phyloP scores from a whole-genome alignment of 1,140 invertebrate genomes.

The Harlomillsia oculata region DNA sequence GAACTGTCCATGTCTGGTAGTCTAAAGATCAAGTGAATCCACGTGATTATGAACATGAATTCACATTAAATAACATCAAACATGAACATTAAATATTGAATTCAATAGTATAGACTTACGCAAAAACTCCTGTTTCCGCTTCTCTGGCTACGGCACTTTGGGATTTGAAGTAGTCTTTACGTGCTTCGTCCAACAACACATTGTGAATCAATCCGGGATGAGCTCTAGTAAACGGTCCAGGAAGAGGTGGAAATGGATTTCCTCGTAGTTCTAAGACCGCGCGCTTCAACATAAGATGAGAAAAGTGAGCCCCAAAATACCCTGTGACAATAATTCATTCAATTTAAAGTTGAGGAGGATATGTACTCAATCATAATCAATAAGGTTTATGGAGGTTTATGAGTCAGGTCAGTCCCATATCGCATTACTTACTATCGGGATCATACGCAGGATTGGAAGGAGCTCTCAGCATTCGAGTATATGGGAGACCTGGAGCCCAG shows the following conservation, averaged over 20 bases:
- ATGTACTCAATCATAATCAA: too few relatives aligned
- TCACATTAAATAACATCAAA: neutral
- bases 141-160: conserved; percentile 14
- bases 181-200: conserved; percentile 32
- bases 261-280: conserved; percentile 30
- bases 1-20: conserved; percentile 7
- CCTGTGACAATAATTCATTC: conserved; percentile 8
- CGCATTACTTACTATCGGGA: conserved; percentile 1
- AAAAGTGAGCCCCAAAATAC: neutral
- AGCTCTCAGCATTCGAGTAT: conserved; percentile 24
- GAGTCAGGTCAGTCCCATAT: too few relatives aligned
- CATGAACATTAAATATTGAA: neutral
- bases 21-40: neutral
- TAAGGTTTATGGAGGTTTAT: too few relatives aligned
- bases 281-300: neutral
- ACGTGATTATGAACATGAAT: neutral
- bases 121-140: conserved; percentile 18
- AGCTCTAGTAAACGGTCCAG: conserved; percentile 22
- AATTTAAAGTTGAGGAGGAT: too few relatives aligned
- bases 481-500: conserved; percentile 42
- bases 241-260: conserved; percentile 32
- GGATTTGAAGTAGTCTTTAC: conserved; percentile 29
- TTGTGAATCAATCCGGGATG: conserved; percentile 31
- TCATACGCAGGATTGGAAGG: conserved; percentile 16
- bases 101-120: conserved; percentile 4